Percentiles rank a stretch among this genome's conserved stretches.
Evolutionary conservation across 2,113 vertebrate genomes (phyloP).

Genomic region (Nyctereutes procyonoides): DNA sequence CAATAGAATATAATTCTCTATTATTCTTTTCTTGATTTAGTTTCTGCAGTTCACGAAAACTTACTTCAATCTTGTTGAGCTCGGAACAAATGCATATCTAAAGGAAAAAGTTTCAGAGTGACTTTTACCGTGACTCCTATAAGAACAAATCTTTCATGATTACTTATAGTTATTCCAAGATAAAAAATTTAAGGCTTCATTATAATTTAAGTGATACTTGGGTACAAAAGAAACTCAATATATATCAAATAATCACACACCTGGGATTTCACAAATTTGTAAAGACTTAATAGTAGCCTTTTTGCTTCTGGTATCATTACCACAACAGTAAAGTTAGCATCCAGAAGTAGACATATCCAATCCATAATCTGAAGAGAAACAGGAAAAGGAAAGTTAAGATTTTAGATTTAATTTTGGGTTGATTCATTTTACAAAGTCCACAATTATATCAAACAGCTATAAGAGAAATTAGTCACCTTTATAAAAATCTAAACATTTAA

Average conservation of each 20-base stretch:
- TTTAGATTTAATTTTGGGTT: constrained; percentile 9
- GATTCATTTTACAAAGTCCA: not conserved
- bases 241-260: constrained; percentile 85
- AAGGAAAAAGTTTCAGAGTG: constrained; percentile 37
- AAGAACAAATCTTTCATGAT: not conserved
- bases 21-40: constrained; percentile 86
- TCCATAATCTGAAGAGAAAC: constrained; percentile 92
- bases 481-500: constrained; percentile 4
- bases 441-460: not conserved
- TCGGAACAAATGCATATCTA: constrained; percentile 94
- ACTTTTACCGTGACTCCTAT: not conserved
- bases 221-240: not conserved
- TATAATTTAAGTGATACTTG: not conserved
- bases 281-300: constrained; percentile 89
- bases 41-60: constrained; percentile 90
- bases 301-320: constrained; percentile 95
- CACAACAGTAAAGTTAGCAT: constrained; percentile 96
- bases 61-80: constrained; percentile 96
- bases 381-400: constrained; percentile 28
- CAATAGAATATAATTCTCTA: constrained; percentile 92
- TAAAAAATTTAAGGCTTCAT: not conserved
- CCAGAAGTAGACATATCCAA: constrained; percentile 96
- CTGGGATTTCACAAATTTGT: constrained; percentile 94
- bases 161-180: not conserved
- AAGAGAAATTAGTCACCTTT: not conserved